Base-by-base conservation (phyloP, 2,113 vertebrate genomes). In the Chlorocebus sabaeus region DNA sequence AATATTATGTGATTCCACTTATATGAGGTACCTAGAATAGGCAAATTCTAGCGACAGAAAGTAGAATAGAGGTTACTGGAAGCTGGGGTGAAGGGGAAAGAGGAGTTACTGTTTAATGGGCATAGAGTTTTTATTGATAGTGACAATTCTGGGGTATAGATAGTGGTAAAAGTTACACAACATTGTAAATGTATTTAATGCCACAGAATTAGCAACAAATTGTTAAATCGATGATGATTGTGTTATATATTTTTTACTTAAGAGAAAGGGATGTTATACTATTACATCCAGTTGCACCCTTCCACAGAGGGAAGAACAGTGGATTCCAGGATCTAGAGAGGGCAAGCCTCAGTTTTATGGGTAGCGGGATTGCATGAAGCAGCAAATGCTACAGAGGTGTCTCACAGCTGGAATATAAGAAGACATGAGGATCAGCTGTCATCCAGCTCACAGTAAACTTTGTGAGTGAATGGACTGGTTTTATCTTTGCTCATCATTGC, bases 161-260 rank as follows among this genome's bases (percentile, higher is more conserved):
- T 45, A 84, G 55, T 80, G 57, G 55, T 68, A n/a, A 85, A 59
- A 55, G 17, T 79, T 67, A 84, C 8, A 17, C 18, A 45, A 38
- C 72, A 68, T n/a, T 32, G 67, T 97, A 20, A 79, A 64, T 95
- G 50, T 57, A 84, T 84, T 90, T 95, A 76, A 68, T 89, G 48
- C 40, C 83, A 45, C 12, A 20, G 32, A 92, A 59, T 92, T 72
- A 70, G 30, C 89, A 52, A 35, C 6, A 25, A 76, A 35, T 67
- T 27, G 8, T 73, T 95, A 87, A 73, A 86, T 76, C 38, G 48
- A 52, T 43, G 50, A 93, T 68, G n/a, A 79, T 57, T 35, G 45
- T 43, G 17, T 45, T 85, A 52, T 23, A 1, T 79, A 67, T 85
- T 48, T 75, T 68, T 88, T 43, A 38, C 38, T 76, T 79, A 82